phyloP scores from a whole-genome alignment of 2,113 vertebrate species.

The Sus scrofa region DNA sequence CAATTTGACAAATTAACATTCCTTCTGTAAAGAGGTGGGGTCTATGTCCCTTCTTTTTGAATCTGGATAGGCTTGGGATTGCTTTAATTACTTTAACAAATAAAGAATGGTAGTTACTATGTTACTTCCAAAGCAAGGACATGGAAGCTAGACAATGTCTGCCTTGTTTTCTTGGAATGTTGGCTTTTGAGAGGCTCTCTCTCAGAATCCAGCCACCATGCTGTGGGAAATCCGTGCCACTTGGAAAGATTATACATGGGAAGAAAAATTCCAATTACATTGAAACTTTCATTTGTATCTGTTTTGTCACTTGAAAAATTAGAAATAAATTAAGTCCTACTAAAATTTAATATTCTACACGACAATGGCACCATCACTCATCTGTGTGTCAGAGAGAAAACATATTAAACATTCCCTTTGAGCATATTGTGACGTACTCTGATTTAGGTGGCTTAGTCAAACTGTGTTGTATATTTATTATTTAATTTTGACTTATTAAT shows the following conservation, averaged over 20 bases:
- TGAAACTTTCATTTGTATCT: background rate
- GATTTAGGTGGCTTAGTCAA: background rate
- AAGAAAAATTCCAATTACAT: background rate
- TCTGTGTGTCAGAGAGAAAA: background rate
- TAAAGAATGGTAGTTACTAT: background rate
- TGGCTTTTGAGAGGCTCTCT: background rate
- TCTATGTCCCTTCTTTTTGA: background rate
- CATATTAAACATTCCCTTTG: background rate
- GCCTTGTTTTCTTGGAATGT: background rate
- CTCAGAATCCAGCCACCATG: background rate
- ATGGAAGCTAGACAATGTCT: background rate
- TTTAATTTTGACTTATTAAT: background rate
- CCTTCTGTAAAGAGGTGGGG: background rate
- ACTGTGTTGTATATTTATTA: background rate
- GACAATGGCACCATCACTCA: background rate
- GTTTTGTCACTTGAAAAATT: constrained; percentile 19
- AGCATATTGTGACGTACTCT: background rate
- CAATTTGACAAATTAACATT: background rate
- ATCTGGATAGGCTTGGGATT: background rate
- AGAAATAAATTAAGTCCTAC: constrained; percentile 23
- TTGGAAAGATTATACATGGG: background rate
- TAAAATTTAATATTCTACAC: constrained; percentile 26
- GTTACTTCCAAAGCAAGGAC: background rate
- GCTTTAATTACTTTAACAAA: background rate
- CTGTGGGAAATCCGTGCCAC: background rate